Evolutionary conservation across 2,888 invertebrate species (phyloP), one percentile per base, ranked within the genome.

Genomic region (Amblyteles armatorius): DNA sequence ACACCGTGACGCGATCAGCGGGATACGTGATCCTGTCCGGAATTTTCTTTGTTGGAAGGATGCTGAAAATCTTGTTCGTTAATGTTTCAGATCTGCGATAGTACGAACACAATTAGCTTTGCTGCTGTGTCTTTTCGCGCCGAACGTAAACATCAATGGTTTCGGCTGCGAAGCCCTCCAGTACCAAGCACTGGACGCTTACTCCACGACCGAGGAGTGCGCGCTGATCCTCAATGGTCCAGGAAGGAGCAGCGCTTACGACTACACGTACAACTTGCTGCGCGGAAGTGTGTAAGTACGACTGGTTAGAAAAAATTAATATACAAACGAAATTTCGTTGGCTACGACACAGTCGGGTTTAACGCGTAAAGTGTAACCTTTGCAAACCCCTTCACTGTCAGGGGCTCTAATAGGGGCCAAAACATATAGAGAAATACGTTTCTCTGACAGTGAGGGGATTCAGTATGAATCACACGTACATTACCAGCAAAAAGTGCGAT

Each of bases 191-290:
- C 52, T 91, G 22, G 92, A 92, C 40, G 76, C 87, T 79, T 93
- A 90, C 83, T 67, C 82, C 19, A 86, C 82, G n/a, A 94, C 94
- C 83, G 94, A 94, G 40, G 97, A 98, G 91, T 98, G 98, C 94
- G 98, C 98, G 7, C 94, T 98, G 65, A 94, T 97, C 90, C 94
- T 98, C 86, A 95, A 96, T 86, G 97, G 97, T 13, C 97, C 97
- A 0, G 97, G 97, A 80, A 95, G 97, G 90, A 97, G 97, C 87
- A 97, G 97, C 82, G 96, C 96, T 19, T 98, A 97, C 91, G 98
- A 98, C 94, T 98, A 98, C 94, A 97, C 97, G 91, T 96, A 97
- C 90, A 98, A 98, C 94, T 95, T 98, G 85, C 95, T 98, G 71
- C 95, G 97, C 90, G 97, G 97, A 88, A 95, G 96, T 90, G 95